phyloP scores from a whole-genome alignment of 2,797 vertebrate species.

The Manis pentadactyla region DNA sequence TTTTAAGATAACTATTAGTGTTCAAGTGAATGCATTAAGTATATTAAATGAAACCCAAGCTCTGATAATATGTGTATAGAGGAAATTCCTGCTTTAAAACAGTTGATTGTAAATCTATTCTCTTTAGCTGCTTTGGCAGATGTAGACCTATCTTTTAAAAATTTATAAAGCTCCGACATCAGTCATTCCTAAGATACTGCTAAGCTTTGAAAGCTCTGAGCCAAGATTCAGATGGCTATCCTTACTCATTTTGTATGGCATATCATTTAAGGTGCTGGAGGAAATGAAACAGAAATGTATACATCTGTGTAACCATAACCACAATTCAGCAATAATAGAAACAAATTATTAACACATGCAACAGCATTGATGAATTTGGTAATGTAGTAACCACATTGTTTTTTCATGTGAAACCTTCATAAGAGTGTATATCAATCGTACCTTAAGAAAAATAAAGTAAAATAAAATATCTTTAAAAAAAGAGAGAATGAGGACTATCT shows the following conservation, averaged over 20 bases:
- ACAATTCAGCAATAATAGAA: conserved; percentile 19
- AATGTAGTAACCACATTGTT: no score
- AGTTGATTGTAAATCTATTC: neutral
- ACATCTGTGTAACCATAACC: no score
- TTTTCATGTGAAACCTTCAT: no score
- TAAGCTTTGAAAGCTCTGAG: conserved; percentile 20
- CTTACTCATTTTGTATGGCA: neutral
- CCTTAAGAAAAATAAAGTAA: no score
- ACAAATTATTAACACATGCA: neutral
- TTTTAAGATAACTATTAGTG: neutral
- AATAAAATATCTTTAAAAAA: no score
- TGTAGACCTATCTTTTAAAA: conserved; percentile 16
- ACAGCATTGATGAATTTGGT: neutral
- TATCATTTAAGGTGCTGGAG: neutral
- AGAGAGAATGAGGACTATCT: no score
- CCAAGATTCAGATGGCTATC: neutral
- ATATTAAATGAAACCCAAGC: conserved; percentile 19
- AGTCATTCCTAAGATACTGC: conserved; percentile 19
- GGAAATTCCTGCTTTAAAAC: conserved; percentile 36
- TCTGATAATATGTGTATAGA: conserved; percentile 50
- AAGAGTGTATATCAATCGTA: no score
- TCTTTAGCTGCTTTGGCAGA: conserved; percentile 29
- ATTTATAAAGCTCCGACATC: conserved; percentile 22
- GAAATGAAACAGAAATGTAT: neutral
- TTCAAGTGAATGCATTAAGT: conserved; percentile 30